phyloP scores from a whole-genome alignment of 2,113 vertebrate species.

The Bos indicus region DNA sequence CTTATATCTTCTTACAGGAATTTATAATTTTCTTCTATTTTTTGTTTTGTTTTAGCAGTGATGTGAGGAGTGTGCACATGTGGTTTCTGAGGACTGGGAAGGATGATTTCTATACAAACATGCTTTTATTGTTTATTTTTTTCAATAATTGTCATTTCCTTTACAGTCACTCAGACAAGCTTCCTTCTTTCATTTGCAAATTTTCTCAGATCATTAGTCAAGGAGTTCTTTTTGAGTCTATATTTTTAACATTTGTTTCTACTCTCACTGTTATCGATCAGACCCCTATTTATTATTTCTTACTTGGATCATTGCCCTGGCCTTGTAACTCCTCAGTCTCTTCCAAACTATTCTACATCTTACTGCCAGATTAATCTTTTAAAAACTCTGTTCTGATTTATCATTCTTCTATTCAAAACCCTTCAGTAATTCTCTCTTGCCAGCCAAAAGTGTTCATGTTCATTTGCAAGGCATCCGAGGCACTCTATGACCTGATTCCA shows the following conservation, averaged over 20 bases:
- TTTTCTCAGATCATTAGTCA: background rate
- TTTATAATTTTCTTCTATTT: background rate
- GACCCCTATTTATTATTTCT: slow-evolving; percentile 12
- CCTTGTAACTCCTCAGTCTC: background rate
- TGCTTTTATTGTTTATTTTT: background rate
- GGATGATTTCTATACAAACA: background rate
- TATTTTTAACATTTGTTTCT: background rate
- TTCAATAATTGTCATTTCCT: background rate
- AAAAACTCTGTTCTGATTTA: slow-evolving; percentile 45
- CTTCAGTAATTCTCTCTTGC: background rate
- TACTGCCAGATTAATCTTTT: slow-evolving; percentile 51
- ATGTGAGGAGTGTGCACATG: background rate
- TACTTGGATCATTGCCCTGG: slow-evolving; percentile 16
- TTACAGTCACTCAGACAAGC: background rate
- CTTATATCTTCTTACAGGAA: background rate
- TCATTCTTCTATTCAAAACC: slow-evolving; percentile 27
- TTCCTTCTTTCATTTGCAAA: background rate
- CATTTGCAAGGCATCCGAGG: background rate
- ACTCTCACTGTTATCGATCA: background rate
- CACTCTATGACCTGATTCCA: background rate
- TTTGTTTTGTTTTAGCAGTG: background rate
- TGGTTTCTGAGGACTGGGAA: background rate
- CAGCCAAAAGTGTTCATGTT: background rate
- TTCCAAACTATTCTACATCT: slow-evolving; percentile 26
- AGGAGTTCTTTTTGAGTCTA: background rate